Percentiles rank a stretch among this genome's conserved stretches.
phyloP scores from a whole-genome alignment of 2,113 vertebrate genomes.

The Albula goreensis region DNA sequence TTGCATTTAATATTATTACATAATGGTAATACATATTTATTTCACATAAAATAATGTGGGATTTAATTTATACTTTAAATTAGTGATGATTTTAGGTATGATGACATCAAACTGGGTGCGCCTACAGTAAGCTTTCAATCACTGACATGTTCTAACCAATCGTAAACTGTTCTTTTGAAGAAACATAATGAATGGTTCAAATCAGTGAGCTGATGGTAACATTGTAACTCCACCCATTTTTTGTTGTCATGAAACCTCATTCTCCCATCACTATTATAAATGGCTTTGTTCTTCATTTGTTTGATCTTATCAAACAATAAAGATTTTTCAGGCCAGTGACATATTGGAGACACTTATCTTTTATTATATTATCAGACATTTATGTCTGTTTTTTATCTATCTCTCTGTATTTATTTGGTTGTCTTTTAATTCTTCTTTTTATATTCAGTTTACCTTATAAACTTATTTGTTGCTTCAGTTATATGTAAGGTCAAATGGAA shows the following conservation, averaged over 20 bases:
- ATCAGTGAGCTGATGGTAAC: no score
- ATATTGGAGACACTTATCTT: slow-evolving; percentile 71
- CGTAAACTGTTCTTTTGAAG: no score
- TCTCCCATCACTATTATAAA: background rate
- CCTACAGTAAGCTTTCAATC: no score
- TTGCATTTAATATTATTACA: slow-evolving; percentile 35
- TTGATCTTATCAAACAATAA: slow-evolving; percentile 64
- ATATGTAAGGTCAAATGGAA: slow-evolving; percentile 61
- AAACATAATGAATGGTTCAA: no score
- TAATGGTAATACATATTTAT: slow-evolving; percentile 38
- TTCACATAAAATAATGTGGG: slow-evolving; percentile 56
- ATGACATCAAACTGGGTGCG: no score
- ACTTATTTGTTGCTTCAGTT: slow-evolving; percentile 43
- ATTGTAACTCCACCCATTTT: no score
- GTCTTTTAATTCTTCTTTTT: slow-evolving; percentile 52
- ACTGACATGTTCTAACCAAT: no score
- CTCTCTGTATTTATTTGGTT: slow-evolving; percentile 56
- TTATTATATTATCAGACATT: no score
- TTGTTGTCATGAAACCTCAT: no score
- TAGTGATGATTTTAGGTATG: no score
- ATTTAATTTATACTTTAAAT: slow-evolving; percentile 55
- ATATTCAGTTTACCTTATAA: slow-evolving; percentile 54
- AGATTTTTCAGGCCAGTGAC: slow-evolving; percentile 67
- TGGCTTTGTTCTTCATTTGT: slow-evolving; percentile 53
- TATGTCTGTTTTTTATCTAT: slow-evolving; percentile 66